Evolutionary conservation across 2,113 vertebrate genomes (phyloP), one percentile per base, ranked within the genome.

Genomic region (Cyanistes caeruleus): DNA sequence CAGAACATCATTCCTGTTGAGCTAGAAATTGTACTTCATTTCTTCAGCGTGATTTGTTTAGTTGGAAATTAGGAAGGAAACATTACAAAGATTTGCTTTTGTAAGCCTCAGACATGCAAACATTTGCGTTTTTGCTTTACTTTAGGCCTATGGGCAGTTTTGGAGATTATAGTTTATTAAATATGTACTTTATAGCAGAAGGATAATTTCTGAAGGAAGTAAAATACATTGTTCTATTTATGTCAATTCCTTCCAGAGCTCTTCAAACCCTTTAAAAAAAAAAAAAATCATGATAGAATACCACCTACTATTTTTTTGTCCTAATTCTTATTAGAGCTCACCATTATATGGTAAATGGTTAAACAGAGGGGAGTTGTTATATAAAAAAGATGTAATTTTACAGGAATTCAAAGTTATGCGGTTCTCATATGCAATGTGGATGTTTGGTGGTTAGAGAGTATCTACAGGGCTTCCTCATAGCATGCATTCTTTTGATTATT

Each of bases 401-500:
- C 59, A 87, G 75, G 93, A 90, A 92, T 86, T 91, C 56, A 59
- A 13, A 88, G 53, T 62, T 96, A 30, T 4, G 51, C 63, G 51
- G 52, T 70, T 90, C 69, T 95, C 58, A 69, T 81, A 73, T 82
- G 51, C 94, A 75, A 15, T 79, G 67, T 82, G 73, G 64, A 78
- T 82, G 27, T 56, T 82, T 64, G 43, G 58, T 87, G 53, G 84
- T 87, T 93, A 72, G 78, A 60, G 59, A 25, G 20, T 95, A 56
- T 96, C 90, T 95, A 74, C 83, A 94, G 81, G 90, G 79, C 74
- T 95, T 91, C 90, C 84, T 96, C 95, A 90, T 95, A 93, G 88
- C 84, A 39, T 56, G 51, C 85, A 85, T 94, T 94, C 92, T 92
- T 93, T 94, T 93, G 81, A 63, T 96, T 96, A 96, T 94, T 95